Base-by-base conservation (phyloP, 2,888 invertebrate genomes). In the Sisyra nigra region DNA sequence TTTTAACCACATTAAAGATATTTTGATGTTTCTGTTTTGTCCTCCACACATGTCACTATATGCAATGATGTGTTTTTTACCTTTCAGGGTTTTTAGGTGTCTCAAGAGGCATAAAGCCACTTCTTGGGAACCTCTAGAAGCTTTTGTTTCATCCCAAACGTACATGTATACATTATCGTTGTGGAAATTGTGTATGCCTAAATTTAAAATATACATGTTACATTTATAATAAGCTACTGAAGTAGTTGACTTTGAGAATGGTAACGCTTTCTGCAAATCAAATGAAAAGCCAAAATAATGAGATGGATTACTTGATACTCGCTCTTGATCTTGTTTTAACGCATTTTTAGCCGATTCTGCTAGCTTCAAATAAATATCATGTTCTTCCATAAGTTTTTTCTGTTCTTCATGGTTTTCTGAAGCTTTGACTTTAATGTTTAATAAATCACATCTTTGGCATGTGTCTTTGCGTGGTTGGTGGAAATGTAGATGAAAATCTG, bases 161-260 rank as follows among this genome's bases (percentile, higher is more conserved):
- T 35, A 35, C 52, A 54, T 55, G 34, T 52, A 47, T 42, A 48
- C 51, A 46, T 48, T 48, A 45, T 52, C 42, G 36, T 50, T 45
- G 46, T 52, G 49, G 48, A 54, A 51, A 49, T 48, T 49, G 46
- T 53, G 54, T 38, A 54, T 41, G 41, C 53, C 53, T 43, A 50
- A 51, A 40, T 54, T 55, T 42, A 48, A 50, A 14, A 52, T 47
- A 40, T 53, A 52, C 50, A 49, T 49, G 44, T 54, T 55, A 32
- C 51, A 46, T 45, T 53, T 54, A 46, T 52, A 51, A 49, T 52
- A 51, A 8, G 53, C 53, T 45, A 50, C 35, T 15, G 50, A 52
- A 46, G 46, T 44, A 30, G 49, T 44, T 15, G 54, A 46, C 44
- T 52, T 51, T 19, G 53, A 50, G 48, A 48, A 50, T 24, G 50